A percentile compares a stretch with the other conserved stretches of the same genome.
Evolutionary conservation across 1,140 invertebrate species (phyloP).

Genomic region (Anthonomus grandis): DNA sequence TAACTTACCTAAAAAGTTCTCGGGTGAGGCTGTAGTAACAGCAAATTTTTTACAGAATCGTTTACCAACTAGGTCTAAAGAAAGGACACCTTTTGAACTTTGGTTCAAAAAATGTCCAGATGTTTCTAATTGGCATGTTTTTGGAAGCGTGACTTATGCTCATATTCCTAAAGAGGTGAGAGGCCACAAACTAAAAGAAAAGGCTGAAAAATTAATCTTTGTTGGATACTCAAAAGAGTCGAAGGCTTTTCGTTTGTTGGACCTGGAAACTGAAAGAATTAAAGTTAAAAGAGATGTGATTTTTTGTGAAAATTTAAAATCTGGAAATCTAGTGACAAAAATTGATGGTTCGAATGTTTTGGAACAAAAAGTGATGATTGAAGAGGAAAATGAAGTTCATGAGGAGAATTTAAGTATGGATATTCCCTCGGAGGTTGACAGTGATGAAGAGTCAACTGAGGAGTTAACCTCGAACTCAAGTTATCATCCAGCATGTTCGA

Average conservation of each 20-base stretch:
- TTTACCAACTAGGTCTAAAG: conserved; percentile 4
- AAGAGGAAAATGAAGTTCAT: too few species aligned
- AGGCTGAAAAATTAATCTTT: conserved; percentile 8
- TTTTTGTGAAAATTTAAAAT: too few species aligned
- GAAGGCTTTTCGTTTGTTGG: conserved; percentile 7
- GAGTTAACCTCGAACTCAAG: too few species aligned
- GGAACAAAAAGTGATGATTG: too few species aligned
- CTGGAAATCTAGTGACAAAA: too few species aligned
- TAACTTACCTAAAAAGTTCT: conserved; percentile 5
- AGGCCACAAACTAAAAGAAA: conserved; percentile 7
- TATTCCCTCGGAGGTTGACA: background rate
- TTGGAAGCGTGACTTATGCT: background rate
- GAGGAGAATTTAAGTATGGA: too few species aligned
- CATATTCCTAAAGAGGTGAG: conserved; percentile 1
- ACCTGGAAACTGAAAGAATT: too few species aligned
- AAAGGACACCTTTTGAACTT: conserved; percentile 21
- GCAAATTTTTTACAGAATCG: conserved; percentile 17
- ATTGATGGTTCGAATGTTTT: too few species aligned
- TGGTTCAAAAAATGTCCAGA: conserved; percentile 25
- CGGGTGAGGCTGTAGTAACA: conserved; percentile 15
- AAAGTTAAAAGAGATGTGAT: too few species aligned
- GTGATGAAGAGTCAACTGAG: background rate
- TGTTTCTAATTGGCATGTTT: conserved; percentile 17
- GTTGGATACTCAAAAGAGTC: conserved; percentile 9
- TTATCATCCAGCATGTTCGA: too few species aligned